Conservation (phyloP, 2,888 invertebrate species). For the Drosophila setosimentum region DNA sequence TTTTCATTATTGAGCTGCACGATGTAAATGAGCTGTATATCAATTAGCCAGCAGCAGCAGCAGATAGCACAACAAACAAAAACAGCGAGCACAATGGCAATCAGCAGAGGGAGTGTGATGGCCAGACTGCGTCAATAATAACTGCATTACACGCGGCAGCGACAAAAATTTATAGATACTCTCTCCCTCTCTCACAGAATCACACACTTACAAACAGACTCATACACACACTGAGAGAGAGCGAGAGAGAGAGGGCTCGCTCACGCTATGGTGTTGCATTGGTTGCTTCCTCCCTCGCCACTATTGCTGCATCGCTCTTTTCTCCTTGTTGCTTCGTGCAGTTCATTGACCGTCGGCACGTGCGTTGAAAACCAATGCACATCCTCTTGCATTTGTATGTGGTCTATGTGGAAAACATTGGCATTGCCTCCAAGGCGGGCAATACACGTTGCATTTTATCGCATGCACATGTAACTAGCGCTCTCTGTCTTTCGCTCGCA, state of each 20-base stretch:
- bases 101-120: constrained; percentile 37
- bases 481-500: constrained; percentile 27
- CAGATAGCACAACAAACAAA: constrained; percentile 26
- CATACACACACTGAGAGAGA: neutral
- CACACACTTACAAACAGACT: neutral
- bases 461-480: constrained; percentile 71
- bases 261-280: constrained; percentile 34
- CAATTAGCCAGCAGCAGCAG: constrained; percentile 34
- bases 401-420: constrained; percentile 70
- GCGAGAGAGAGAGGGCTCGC: constrained; percentile 15
- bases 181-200: constrained; percentile 4
- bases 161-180: constrained; percentile 30
- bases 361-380: constrained; percentile 77
- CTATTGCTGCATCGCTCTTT: constrained; percentile 1
- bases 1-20: constrained; percentile 9
- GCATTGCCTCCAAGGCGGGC: constrained; percentile 69
- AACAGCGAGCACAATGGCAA: constrained; percentile 4
- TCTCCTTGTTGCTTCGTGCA: constrained; percentile 35
- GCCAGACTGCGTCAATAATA: constrained; percentile 80
- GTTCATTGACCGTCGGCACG: constrained; percentile 82
- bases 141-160: constrained; percentile 72
- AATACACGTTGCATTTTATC: constrained; percentile 77
- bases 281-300: constrained; percentile 25
- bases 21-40: constrained; percentile 31
- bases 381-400: constrained; percentile 64